Conservation (phyloP, 2,797 vertebrate species). For the Leucoraja ocellata region DNA sequence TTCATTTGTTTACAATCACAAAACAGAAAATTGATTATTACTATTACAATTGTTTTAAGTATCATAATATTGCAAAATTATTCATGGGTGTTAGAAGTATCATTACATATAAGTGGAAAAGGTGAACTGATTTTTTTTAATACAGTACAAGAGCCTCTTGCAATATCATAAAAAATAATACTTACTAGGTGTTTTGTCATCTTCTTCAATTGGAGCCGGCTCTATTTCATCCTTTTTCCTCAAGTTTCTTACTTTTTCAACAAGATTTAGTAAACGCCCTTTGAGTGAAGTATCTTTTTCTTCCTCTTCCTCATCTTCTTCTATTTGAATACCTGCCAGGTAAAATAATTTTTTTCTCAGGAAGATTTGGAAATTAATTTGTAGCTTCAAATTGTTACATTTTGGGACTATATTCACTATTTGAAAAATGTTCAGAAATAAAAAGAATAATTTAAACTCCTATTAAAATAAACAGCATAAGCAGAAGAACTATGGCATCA, state of each 20-base stretch:
- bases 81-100: too few species aligned
- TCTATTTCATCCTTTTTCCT: conserved; percentile 63
- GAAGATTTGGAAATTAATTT: conserved; percentile 58
- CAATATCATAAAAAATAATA: background rate
- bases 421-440: background rate
- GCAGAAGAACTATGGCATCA: background rate
- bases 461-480: background rate
- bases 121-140: background rate
- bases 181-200: conserved; percentile 76
- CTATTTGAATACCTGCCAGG: conserved; percentile 65
- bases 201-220: conserved; percentile 53
- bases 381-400: background rate
- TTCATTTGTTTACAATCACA: too few species aligned
- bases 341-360: background rate
- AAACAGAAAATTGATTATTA: background rate
- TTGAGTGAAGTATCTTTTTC: conserved; percentile 72
- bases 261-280: conserved; percentile 70
- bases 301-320: conserved; percentile 74
- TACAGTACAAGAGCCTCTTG: background rate
- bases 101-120: background rate
- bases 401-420: background rate
- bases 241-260: conserved; percentile 71
- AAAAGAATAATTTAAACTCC: background rate
- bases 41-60: background rate
- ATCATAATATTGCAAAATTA: background rate